phyloP scores from a whole-genome alignment of 2,797 vertebrate genomes.

The Galago senegalensis region DNA sequence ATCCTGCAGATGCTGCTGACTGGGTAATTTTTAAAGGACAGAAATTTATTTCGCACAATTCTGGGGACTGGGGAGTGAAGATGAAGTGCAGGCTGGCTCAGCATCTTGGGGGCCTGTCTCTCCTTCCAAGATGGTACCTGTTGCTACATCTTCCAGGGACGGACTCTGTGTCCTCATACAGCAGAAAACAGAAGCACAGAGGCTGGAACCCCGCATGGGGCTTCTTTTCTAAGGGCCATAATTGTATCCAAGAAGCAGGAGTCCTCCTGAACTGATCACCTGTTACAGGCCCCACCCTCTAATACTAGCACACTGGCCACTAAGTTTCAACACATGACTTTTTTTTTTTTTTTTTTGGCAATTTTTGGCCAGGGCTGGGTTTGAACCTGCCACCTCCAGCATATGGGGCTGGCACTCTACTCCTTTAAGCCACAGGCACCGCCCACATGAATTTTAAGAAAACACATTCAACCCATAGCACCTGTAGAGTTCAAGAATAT shows the following conservation, averaged over 20 bases:
- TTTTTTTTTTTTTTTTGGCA: too few species aligned
- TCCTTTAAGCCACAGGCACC: too few species aligned
- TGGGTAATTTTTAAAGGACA: neutral
- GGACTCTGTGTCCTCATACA: neutral
- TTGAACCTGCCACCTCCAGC: too few species aligned
- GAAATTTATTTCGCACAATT: neutral
- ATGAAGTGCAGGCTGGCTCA: neutral
- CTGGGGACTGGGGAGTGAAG: neutral
- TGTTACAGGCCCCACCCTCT: rapidly evolving
- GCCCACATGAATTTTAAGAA: neutral
- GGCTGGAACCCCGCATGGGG: too few species aligned
- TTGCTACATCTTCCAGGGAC: neutral
- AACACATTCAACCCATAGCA: neutral
- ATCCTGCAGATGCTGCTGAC: neutral
- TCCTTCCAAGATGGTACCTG: neutral
- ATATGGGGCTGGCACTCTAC: too few species aligned
- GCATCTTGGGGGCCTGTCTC: neutral
- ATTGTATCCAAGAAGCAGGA: neutral
- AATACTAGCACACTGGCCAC: neutral
- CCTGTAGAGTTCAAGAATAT: neutral
- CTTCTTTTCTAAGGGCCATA: neutral
- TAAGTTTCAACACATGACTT: neutral
- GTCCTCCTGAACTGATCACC: neutral
- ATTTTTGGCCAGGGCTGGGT: too few species aligned
- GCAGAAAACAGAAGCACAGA: neutral